These are phyloP conservation scores for Danaus plexippus DNA, from an alignment of 1,140 invertebrate genomes.

Conservation along the genomic window DNA sequence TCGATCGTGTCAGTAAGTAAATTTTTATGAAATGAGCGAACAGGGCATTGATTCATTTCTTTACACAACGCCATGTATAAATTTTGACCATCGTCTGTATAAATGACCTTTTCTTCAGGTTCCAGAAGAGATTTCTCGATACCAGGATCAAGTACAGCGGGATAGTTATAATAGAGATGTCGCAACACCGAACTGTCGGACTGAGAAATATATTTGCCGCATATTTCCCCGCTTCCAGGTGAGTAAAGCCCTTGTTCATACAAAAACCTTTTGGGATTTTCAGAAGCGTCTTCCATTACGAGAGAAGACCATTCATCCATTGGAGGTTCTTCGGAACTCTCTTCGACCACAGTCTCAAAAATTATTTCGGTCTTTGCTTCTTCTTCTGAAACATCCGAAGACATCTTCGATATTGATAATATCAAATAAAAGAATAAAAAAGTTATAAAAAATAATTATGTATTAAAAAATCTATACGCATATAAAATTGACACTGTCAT, in stretches of 20 bases:
- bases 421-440: conserved; percentile 17
- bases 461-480: conserved; percentile 13
- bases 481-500: conserved; percentile 19
- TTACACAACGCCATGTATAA: conserved; percentile 58
- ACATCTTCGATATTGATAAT: conserved; percentile 26
- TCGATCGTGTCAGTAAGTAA: conserved; percentile 50
- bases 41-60: conserved; percentile 55
- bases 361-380: conserved; percentile 22
- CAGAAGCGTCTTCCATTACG: conserved; percentile 24
- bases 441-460: conserved; percentile 15
- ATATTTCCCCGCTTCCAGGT: conserved; percentile 50
- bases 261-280: conserved; percentile 34
- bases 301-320: conserved; percentile 53
- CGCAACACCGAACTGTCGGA: conserved; percentile 60
- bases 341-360: conserved; percentile 18
- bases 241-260: conserved; percentile 33
- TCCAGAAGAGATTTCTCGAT: conserved; percentile 55
- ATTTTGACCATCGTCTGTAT: conserved; percentile 56
- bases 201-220: conserved; percentile 44
- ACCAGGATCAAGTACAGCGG: conserved; percentile 64
- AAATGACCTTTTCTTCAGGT: conserved; percentile 41
- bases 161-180: conserved; percentile 67
- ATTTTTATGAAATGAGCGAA: conserved; percentile 48
- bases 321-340: conserved; percentile 39
- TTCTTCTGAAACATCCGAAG: conserved; percentile 19